A percentile compares a stretch with the other conserved stretches of the same genome.
Evolutionary conservation across 2,888 invertebrate genomes (phyloP).

Genomic region (Drosophila atroscutellata): DNA sequence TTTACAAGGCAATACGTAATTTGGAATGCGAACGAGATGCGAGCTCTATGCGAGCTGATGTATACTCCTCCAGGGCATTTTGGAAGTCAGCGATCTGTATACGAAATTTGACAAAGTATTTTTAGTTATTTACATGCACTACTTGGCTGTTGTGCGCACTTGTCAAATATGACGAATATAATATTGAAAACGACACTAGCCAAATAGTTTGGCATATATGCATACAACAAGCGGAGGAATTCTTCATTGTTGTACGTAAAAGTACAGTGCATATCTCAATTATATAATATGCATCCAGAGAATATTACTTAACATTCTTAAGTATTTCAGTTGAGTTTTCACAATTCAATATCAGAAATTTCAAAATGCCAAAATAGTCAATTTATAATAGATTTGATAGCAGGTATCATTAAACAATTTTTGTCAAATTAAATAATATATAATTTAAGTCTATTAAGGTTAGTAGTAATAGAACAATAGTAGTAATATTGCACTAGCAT

Average conservation of each 20-base stretch:
- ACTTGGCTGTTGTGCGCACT: constrained; percentile 1
- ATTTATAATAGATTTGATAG: neutral
- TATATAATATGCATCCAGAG: neutral
- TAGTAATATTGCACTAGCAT: neutral
- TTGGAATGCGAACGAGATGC: constrained; percentile 58
- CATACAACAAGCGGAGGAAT: neutral
- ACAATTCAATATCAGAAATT: neutral
- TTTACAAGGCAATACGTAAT: constrained; percentile 77
- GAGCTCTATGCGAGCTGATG: constrained; percentile 26
- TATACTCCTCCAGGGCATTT: constrained; percentile 32
- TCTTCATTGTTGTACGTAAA: neutral
- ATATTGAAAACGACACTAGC: constrained; percentile 3
- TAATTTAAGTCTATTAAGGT: neutral
- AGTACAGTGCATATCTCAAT: neutral
- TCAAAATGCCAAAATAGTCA: neutral
- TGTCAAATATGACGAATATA: constrained; percentile 28
- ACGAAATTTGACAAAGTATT: constrained; percentile 30
- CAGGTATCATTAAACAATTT: neutral
- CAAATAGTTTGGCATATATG: constrained; percentile 5
- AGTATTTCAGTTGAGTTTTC: neutral
- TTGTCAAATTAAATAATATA: neutral
- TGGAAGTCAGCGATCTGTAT: constrained; percentile 38
- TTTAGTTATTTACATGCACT: constrained; percentile 6
- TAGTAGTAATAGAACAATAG: neutral
- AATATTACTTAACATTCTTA: neutral